These are phyloP conservation scores for Chitala chitala DNA, from an alignment of 2,113 vertebrate species.

Conservation along the genomic window DNA sequence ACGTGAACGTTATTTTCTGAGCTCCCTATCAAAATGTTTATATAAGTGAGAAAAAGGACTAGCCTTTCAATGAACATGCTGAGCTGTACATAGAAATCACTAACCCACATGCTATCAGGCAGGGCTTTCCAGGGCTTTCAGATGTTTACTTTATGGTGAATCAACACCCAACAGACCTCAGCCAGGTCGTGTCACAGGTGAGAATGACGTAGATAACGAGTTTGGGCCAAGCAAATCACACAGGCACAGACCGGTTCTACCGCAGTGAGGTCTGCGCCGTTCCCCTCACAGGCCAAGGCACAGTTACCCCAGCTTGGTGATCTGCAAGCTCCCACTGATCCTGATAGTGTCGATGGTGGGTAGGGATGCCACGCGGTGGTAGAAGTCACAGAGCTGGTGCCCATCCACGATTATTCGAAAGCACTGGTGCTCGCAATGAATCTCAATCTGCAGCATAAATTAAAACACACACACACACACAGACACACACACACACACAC, in stretches of 20 bases:
- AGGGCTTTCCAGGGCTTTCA: not conserved
- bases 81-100: not conserved
- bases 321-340: constrained; percentile 79
- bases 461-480: too few species aligned
- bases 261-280: not conserved
- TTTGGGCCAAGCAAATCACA: not conserved
- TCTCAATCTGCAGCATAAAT: constrained; percentile 69
- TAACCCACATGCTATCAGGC: not conserved
- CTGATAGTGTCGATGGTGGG: constrained; percentile 79
- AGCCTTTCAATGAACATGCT: not conserved
- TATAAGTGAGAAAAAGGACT: not conserved
- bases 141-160: not conserved
- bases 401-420: constrained; percentile 87
- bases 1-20: constrained; percentile 14
- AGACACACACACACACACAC: too few species aligned
- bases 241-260: not conserved
- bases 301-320: constrained; percentile 84
- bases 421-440: constrained; percentile 80
- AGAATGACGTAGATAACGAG: not conserved
- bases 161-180: not conserved
- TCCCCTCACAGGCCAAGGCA: not conserved
- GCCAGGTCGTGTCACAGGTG: not conserved
- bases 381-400: constrained; percentile 89
- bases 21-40: not conserved
- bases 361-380: constrained; percentile 75